Evolutionary conservation across 2,113 vertebrate genomes (phyloP).

Genomic region (Oreochromis spilurus): DNA sequence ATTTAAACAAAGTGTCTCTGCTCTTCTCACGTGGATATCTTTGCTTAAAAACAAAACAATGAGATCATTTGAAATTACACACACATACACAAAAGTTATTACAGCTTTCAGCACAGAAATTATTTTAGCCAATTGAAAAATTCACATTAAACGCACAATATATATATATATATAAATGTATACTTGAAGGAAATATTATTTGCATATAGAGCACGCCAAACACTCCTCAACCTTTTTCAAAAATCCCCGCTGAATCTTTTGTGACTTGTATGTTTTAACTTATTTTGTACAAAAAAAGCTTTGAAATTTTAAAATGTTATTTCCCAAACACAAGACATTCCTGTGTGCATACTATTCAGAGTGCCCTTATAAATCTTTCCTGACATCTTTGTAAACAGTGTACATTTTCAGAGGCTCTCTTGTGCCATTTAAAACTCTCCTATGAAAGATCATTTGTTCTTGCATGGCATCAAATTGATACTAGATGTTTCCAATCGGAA

Average conservation of each 20-base stretch:
- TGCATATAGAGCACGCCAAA: constrained; percentile 50
- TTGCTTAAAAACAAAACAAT: constrained; percentile 9
- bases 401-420: constrained; percentile 68
- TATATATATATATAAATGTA: background rate
- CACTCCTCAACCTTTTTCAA: background rate
- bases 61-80: constrained; percentile 18
- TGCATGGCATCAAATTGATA: constrained; percentile 57
- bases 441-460: constrained; percentile 58
- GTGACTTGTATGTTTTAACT: constrained; percentile 62
- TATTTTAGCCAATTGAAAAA: constrained; percentile 12
- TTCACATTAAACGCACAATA: constrained; percentile 47
- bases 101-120: background rate
- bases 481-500: constrained; percentile 43
- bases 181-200: constrained; percentile 61
- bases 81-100: background rate
- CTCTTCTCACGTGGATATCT: constrained; percentile 39
- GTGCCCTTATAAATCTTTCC: constrained; percentile 71
- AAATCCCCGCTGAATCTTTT: constrained; percentile 1
- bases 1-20: constrained; percentile 1
- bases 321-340: constrained; percentile 54
- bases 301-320: constrained; percentile 40
- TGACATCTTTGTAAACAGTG: constrained; percentile 77
- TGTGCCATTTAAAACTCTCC: constrained; percentile 57
- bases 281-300: constrained; percentile 68
- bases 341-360: constrained; percentile 59